Percentiles rank a stretch among this genome's conserved stretches.
These are phyloP conservation scores for Peucedramus taeniatus DNA, from an alignment of 2,113 vertebrate genomes.

Conservation along the genomic window DNA sequence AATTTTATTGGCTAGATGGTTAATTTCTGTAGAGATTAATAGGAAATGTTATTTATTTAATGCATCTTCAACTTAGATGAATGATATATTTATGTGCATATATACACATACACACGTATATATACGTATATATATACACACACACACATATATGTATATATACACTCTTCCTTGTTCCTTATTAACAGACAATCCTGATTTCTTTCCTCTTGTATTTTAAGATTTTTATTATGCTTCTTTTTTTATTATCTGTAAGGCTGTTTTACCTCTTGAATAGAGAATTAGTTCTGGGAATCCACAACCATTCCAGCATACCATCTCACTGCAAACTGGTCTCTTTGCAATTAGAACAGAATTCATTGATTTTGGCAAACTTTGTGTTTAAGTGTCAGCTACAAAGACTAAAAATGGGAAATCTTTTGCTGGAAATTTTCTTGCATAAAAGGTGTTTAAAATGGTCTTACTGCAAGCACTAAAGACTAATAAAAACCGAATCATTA, in stretches of 20 bases:
- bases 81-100: background rate
- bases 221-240: background rate
- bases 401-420: background rate
- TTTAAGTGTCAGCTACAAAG: background rate
- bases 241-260: background rate
- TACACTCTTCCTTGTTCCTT: accelerated
- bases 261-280: background rate
- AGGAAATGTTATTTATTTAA: background rate
- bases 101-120: accelerated
- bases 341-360: background rate
- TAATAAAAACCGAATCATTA: background rate
- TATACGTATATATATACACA: background rate
- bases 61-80: background rate
- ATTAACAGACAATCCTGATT: background rate
- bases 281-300: background rate
- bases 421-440: background rate
- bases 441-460: background rate
- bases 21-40: background rate
- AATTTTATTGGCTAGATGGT: background rate
- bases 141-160: background rate
- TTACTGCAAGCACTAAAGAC: background rate
- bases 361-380: background rate
- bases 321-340: background rate
- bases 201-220: background rate
- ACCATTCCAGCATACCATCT: background rate